Evolutionary conservation across 1,140 invertebrate genomes (phyloP).

Genomic region (Zaprionus inermis): DNA sequence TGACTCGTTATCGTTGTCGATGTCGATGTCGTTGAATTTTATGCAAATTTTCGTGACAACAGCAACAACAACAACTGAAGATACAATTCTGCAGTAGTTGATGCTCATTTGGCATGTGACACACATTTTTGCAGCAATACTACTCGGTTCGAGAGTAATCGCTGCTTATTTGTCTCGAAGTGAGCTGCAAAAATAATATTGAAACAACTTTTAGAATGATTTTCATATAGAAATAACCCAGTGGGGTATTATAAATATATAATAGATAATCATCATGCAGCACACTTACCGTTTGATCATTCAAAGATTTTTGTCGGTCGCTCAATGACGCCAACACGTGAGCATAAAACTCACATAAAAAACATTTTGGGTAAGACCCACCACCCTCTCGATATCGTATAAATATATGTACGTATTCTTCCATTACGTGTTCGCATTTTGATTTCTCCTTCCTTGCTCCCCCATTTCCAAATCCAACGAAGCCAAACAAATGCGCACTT

Average conservation of each 20-base stretch:
- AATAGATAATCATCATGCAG: too few relatives aligned
- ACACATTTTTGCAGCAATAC: conserved; percentile 33
- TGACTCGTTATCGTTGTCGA: conserved; percentile 35
- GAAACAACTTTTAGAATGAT: neutral
- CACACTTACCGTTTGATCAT: neutral
- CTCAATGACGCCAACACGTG: conserved; percentile 63
- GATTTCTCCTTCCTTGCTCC: neutral
- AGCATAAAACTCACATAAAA: conserved; percentile 62
- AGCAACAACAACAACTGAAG: neutral
- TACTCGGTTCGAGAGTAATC: conserved; percentile 27
- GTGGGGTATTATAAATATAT: neutral
- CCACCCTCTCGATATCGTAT: conserved; percentile 1
- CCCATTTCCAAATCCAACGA: conserved; percentile 29
- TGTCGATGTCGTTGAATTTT: conserved; percentile 38
- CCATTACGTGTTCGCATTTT: conserved; percentile 1
- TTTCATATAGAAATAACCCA: neutral
- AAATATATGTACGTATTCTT: too few relatives aligned
- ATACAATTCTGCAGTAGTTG: conserved; percentile 18
- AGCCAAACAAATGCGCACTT: conserved; percentile 64
- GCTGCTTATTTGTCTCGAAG: conserved; percentile 28
- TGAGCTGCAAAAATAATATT: neutral
- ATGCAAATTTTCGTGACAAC: conserved; percentile 40
- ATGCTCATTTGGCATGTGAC: conserved; percentile 34
- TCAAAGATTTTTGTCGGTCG: conserved; percentile 19
- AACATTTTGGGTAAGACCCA: conserved; percentile 22